phyloP scores from a whole-genome alignment of 2,888 invertebrate species.

The Drosophila histrio region DNA sequence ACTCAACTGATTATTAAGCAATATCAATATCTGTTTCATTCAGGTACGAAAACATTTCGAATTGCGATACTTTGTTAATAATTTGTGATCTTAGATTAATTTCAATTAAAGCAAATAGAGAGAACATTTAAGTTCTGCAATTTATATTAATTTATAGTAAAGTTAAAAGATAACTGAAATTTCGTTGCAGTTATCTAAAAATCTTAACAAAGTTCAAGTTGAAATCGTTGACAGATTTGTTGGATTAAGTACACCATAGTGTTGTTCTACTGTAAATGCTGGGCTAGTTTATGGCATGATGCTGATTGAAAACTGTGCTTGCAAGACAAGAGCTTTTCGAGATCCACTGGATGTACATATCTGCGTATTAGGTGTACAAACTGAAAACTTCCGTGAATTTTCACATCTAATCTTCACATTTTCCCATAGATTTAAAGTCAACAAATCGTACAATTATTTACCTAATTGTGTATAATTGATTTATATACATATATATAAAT shows the following conservation, averaged over 20 bases:
- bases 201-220: not conserved
- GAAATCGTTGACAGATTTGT: not conserved
- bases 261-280: constrained; percentile 18
- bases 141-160: not conserved
- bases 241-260: not conserved
- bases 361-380: not conserved
- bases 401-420: too few species aligned
- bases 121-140: not conserved
- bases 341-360: constrained; percentile 10
- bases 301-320: not conserved
- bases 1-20: not conserved
- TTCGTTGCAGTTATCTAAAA: not conserved
- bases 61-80: not conserved
- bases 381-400: not conserved
- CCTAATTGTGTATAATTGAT: too few species aligned
- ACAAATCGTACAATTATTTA: too few species aligned
- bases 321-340: constrained; percentile 4
- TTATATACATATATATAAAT: too few species aligned
- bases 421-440: too few species aligned
- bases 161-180: not conserved
- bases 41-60: not conserved
- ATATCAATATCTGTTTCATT: not conserved
- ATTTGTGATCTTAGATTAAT: too few species aligned
- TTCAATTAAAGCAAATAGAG: not conserved
- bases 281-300: constrained; percentile 8